phyloP scores from a whole-genome alignment of 2,888 invertebrate species.

The Pseudanteris insignis region DNA sequence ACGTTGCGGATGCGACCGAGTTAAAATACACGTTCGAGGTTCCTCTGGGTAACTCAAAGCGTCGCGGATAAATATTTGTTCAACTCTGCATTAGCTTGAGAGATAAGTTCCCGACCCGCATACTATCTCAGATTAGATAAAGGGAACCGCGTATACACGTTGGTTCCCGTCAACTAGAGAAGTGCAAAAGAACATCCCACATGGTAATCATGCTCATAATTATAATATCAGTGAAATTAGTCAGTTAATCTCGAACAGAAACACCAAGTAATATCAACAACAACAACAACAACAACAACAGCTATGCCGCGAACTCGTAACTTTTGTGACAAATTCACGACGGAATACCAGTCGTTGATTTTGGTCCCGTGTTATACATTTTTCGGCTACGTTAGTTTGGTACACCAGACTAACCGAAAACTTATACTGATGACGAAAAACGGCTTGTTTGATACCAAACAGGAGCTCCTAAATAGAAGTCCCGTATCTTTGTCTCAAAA shows the following conservation, averaged over 20 bases:
- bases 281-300: no score
- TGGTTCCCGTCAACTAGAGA: constrained; percentile 15
- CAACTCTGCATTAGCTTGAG: constrained; percentile 29
- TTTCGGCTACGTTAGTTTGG: no score
- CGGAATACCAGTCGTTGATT: no score
- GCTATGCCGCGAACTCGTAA: no score
- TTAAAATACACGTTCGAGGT: constrained; percentile 14
- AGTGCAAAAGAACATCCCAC: constrained; percentile 20
- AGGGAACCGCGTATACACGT: constrained; percentile 17
- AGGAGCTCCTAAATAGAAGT: constrained; percentile 8
- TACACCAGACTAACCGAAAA: no score
- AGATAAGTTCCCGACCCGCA: constrained; percentile 34
- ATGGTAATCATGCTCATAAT: constrained; percentile 23
- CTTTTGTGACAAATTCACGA: no score
- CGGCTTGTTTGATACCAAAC: constrained; percentile 16
- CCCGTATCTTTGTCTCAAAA: constrained; percentile 5
- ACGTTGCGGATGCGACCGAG: constrained; percentile 10
- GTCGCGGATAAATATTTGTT: constrained; percentile 40
- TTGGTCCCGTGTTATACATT: no score
- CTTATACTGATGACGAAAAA: no score
- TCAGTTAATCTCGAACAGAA: constrained; percentile 22
- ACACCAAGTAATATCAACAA: no score
- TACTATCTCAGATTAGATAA: constrained; percentile 42
- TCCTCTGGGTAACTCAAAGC: constrained; percentile 28
- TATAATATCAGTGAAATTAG: constrained; percentile 26